Percentiles rank a stretch among this genome's conserved stretches.
Conservation (phyloP, 2,113 vertebrate species). For the Chauna torquata region DNA sequence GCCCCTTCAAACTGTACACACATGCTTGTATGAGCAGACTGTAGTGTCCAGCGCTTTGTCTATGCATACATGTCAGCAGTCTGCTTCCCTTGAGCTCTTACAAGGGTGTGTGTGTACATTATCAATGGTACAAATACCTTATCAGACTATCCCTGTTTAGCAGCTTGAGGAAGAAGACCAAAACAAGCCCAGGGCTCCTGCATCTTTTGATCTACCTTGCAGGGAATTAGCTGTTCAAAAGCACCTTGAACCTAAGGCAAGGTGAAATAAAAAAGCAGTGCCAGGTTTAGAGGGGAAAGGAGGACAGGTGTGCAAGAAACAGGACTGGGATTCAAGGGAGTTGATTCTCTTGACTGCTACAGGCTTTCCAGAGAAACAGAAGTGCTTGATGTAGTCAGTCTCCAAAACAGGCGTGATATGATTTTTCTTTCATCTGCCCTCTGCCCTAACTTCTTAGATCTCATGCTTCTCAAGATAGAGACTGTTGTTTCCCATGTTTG, state of each 20-base stretch:
- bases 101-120: neutral
- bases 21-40: neutral
- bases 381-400: conserved; percentile 10
- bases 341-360: neutral
- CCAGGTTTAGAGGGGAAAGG: conserved; percentile 33
- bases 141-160: neutral
- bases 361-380: conserved; percentile 18
- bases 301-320: conserved; percentile 31
- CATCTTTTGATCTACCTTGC: conserved; percentile 49
- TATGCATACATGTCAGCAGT: neutral
- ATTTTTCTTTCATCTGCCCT: conserved; percentile 49
- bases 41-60: neutral
- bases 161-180: neutral
- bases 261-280: conserved; percentile 29
- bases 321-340: neutral
- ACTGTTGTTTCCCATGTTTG: conserved; percentile 3
- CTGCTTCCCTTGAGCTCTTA: neutral
- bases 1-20: neutral
- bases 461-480: neutral
- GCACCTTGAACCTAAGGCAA: conserved; percentile 14
- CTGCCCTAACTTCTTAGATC: conserved; percentile 35
- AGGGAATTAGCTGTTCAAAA: conserved; percentile 32
- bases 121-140: neutral
- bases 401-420: conserved; percentile 22
- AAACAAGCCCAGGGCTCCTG: conserved; percentile 4